Evolutionary conservation across 2,888 invertebrate species (phyloP), one percentile per base, ranked within the genome.

Genomic region (Sipha maydis): DNA sequence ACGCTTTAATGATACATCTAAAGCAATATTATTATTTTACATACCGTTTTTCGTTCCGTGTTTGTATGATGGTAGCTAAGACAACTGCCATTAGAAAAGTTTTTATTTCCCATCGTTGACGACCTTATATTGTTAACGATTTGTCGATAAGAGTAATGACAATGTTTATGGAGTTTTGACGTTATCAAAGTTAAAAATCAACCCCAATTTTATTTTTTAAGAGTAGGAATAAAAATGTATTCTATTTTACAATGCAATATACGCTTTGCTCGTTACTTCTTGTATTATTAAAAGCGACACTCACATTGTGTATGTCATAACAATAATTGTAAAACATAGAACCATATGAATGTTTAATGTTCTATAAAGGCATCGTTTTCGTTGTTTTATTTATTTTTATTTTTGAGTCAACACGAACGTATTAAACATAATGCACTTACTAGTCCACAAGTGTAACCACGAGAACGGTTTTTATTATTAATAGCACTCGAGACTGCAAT

Each of bases 151-250:
- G 31, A 73, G 31, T 83, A 83, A 71, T 25, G 54, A 73, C n/a
- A 34, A 75, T 67, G 38, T 67, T 34, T 75, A 38, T 83, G n/a
- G 28, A 21, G 75, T 85, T 85, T 85, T 85, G 67, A 77, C 85
- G 77, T 48, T 85, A 77, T 77, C 85, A 61, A 11, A 61, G 48
- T 28, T 82, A 17, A 9, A 41, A 84, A 9, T 61, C 56, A 38
- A 56, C 75, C 38, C 5, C 38, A 19, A 7, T 11, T 21, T 41
- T 38, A 38, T 67, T 38, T 56, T 80, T 79, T 61, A 25, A 61
- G 1, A 61, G 25, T 61, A 25, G 21, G 25, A 21, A 61, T 61
- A 61, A 61, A 61, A 61, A 61, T 61, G 21, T 61, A 61, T 25
- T 80, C 17, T 31, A n/a, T 25, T 19, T 61, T 80, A 38, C 9